A percentile compares a stretch with the other conserved stretches of the same genome.
These are phyloP conservation scores for Mycteria americana DNA, from an alignment of 2,797 vertebrate species.

Conservation along the genomic window DNA sequence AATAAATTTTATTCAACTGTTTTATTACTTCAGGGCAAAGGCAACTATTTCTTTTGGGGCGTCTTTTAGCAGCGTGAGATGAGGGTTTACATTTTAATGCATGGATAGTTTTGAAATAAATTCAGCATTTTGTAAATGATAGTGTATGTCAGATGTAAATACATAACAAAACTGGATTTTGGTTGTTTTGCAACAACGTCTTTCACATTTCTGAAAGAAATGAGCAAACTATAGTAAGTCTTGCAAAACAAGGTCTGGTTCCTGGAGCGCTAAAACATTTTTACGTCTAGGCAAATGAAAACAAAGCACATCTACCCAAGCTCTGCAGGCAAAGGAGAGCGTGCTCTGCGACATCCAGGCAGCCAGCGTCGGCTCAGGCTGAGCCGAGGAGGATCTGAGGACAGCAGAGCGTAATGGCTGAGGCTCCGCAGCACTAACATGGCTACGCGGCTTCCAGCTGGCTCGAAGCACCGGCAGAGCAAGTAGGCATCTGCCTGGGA, in stretches of 20 bases:
- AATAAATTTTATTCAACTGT: conserved; percentile 40
- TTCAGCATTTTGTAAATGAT: not conserved
- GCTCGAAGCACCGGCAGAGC: not conserved
- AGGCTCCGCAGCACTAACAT: rapidly evolving
- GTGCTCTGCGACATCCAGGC: not conserved
- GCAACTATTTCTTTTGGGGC: conserved; percentile 1
- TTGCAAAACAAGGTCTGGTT: not conserved
- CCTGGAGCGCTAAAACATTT: not conserved
- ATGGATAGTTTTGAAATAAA: not conserved
- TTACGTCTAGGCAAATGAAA: not conserved
- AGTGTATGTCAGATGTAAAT: not conserved
- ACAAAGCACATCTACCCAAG: not conserved
- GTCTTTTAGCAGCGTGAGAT: not conserved
- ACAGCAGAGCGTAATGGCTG: not conserved
- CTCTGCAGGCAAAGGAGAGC: not conserved
- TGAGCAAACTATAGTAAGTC: not conserved
- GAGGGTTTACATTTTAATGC: not conserved
- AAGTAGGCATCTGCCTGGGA: not conserved
- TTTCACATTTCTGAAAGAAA: not conserved
- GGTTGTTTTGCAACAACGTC: not conserved
- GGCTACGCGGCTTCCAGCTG: not conserved
- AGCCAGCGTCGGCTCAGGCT: rapidly evolving
- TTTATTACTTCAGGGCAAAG: conserved; percentile 33
- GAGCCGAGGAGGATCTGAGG: not conserved
- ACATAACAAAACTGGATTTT: not conserved